Evolutionary conservation across 2,797 vertebrate genomes (phyloP).

Genomic region (Heterohyrax brucei): DNA sequence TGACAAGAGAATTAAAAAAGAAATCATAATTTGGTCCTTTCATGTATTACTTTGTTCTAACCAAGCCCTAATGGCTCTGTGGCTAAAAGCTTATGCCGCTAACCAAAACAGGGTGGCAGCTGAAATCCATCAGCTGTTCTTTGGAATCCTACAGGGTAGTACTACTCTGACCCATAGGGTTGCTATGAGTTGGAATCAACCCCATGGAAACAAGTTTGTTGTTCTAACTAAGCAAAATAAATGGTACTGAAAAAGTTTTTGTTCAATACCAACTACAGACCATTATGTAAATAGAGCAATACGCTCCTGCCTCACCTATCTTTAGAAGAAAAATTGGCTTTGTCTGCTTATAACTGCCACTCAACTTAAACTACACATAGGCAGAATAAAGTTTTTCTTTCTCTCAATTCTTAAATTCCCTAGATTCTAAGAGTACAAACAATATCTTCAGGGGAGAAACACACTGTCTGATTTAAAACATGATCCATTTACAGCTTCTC

Average conservation of each 20-base stretch:
- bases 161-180: too few relatives aligned
- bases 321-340: conserved; percentile 18
- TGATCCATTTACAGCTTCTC: conserved; percentile 11
- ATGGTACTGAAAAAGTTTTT: conserved; percentile 42
- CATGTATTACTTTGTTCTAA: conserved; percentile 52
- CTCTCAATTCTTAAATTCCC: conserved; percentile 41
- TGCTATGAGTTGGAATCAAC: too few relatives aligned
- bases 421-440: conserved; percentile 49
- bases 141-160: too few relatives aligned
- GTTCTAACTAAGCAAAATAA: conserved; percentile 65
- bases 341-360: conserved; percentile 34
- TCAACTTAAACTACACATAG: conserved; percentile 58
- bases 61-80: not conserved
- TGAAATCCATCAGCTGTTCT: too few relatives aligned
- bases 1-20: conserved; percentile 11
- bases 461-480: conserved; percentile 32
- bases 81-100: too few relatives aligned
- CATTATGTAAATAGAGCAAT: conserved; percentile 47
- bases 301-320: not conserved
- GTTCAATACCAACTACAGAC: conserved; percentile 25
- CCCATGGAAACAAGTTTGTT: not conserved
- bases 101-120: too few relatives aligned
- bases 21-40: conserved; percentile 57
- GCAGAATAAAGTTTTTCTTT: not conserved
- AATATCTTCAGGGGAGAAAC: conserved; percentile 54